Base-by-base conservation (phyloP, 2,888 invertebrate species). In the Salticus scenicus region DNA sequence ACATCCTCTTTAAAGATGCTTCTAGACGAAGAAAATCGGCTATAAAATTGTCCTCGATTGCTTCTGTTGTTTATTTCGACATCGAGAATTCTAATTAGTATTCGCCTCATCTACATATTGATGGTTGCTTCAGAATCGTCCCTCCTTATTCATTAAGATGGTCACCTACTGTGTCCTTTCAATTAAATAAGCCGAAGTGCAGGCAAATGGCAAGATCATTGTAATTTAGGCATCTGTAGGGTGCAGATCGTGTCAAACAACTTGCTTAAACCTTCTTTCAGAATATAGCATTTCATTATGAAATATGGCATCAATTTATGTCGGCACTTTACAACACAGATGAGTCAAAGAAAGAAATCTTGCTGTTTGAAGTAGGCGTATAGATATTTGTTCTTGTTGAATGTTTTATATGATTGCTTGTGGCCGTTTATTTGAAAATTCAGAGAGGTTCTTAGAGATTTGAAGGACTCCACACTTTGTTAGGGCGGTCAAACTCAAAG, bases 81-180 rank as follows among this genome's bases (percentile, higher is more conserved):
- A 24, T 24, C 2, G 8, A 24, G 57, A 57, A 57, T 57, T 4
- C 20, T 5, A 57, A 57, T 57, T 57, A 57, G 57, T 57, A 24
- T 57, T 57, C 24, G 5, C 24, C 12, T 57, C 5, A 57, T 37
- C 10, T n/a, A 47, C 17, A 17, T 47, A 47, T 47, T 47, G 12
- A 47, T 47, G 17, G 47, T 14, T 47, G 47, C 17, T 2, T 2
- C 17, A 57, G 24, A 57, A 57, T 12, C 20, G 57, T 24, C 12
- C 57, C 75, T 75, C 31, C 42, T 64, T 33, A 71, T 71, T 78
- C 71, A 64, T 78, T 78, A 71, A 71, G 7, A 24, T 42, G 42
- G 4, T 24, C 17, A 2, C 78, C 51, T 37, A 24, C 20, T n/a
- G 57, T 8, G 28, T 41, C 20, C 28, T 28, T 71, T 71, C 71